phyloP scores from a whole-genome alignment of 1,140 invertebrate species.

The Venustaconcha ellipsiformis region DNA sequence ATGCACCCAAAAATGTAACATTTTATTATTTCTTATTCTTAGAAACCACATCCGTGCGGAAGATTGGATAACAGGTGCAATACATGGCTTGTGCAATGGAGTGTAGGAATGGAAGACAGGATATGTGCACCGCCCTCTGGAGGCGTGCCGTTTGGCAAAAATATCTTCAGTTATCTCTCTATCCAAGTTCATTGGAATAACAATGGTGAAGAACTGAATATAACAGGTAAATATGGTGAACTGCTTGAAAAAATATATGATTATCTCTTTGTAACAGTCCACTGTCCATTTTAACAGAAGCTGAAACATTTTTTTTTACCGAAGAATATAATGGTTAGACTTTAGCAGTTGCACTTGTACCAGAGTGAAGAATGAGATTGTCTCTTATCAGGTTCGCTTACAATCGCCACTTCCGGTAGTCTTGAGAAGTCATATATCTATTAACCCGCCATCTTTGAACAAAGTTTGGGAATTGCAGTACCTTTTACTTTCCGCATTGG shows the following conservation, averaged over 20 bases:
- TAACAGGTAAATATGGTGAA: slow-evolving; percentile 34
- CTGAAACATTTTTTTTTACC: too few species aligned
- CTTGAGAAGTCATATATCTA: too few species aligned
- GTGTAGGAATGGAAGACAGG: slow-evolving; percentile 44
- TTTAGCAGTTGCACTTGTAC: too few species aligned
- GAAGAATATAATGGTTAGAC: too few species aligned
- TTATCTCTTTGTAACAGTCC: neutral
- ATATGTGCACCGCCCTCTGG: slow-evolving; percentile 42
- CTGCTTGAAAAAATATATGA: neutral
- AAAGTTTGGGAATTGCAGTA: too few species aligned
- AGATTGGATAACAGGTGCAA: slow-evolving; percentile 39
- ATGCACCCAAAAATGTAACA: neutral
- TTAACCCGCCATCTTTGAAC: too few species aligned
- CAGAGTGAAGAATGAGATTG: too few species aligned
- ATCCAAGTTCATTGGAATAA: slow-evolving; percentile 64
- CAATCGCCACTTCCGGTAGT: too few species aligned
- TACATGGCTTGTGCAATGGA: slow-evolving; percentile 55
- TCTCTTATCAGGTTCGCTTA: too few species aligned
- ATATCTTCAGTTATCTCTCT: slow-evolving; percentile 36
- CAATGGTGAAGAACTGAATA: neutral
- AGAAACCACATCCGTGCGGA: slow-evolving; percentile 50
- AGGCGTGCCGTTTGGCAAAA: slow-evolving; percentile 51
- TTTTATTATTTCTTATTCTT: neutral
- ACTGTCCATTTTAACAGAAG: too few species aligned
- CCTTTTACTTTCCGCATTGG: too few species aligned